Conservation (phyloP, 2,797 vertebrate genomes). For the Neoniphon sammara region DNA sequence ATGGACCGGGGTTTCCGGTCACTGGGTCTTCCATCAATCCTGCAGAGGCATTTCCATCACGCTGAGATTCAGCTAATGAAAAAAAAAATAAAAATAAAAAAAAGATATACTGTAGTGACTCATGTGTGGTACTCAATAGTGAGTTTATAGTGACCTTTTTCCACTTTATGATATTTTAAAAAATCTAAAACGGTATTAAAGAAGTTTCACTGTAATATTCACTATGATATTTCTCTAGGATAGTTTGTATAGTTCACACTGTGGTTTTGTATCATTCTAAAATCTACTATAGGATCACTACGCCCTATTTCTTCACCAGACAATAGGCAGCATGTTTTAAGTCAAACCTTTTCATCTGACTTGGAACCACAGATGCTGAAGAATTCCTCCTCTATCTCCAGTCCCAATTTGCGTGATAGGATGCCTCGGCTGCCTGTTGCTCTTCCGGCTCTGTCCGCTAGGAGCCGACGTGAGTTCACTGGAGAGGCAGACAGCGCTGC, state of each 20-base stretch:
- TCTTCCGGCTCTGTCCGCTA: conserved; percentile 70
- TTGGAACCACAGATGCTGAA: not conserved
- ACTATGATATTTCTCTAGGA: no score
- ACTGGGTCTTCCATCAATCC: conserved; percentile 63
- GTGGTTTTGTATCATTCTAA: not conserved
- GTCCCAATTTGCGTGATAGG: not conserved
- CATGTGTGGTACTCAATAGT: no score
- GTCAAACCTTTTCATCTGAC: not conserved
- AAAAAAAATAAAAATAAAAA: not conserved
- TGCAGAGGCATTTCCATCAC: conserved; percentile 31
- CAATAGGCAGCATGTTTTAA: not conserved
- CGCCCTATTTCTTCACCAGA: no score
- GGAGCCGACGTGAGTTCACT: conserved; percentile 78
- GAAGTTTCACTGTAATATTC: no score
- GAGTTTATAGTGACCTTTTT: no score
- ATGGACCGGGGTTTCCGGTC: conserved; percentile 76
- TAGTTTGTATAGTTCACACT: no score
- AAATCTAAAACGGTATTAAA: no score
- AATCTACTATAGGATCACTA: no score
- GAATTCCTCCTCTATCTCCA: not conserved
- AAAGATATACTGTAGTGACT: not conserved
- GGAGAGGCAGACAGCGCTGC: conserved; percentile 40
- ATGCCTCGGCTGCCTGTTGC: conserved; percentile 49
- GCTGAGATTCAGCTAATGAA: not conserved
- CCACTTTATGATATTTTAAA: not conserved